A percentile compares a stretch with the other conserved stretches of the same genome.
Evolutionary conservation across 2,113 vertebrate genomes (phyloP).

Genomic region (Nesoenas mayeri): DNA sequence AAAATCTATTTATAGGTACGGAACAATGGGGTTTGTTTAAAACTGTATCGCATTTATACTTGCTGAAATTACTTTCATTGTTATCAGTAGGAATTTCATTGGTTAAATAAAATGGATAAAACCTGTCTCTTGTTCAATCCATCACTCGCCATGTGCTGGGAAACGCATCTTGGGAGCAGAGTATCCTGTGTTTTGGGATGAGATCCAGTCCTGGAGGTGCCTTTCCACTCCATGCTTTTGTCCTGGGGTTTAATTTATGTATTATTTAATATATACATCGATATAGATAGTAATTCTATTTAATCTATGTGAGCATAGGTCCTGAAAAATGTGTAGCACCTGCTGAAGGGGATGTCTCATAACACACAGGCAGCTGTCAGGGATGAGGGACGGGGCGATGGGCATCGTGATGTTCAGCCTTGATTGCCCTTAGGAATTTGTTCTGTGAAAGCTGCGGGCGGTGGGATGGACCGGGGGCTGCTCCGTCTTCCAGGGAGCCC

Average conservation of each 20-base stretch:
- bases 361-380: background rate
- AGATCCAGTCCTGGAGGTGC: background rate
- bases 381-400: background rate
- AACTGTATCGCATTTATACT: conserved; percentile 84
- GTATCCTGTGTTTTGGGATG: background rate
- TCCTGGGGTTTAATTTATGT: background rate
- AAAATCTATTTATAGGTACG: conserved; percentile 86
- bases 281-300: background rate
- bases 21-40: conserved; percentile 85
- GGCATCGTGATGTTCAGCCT: background rate
- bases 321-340: background rate
- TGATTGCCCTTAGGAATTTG: background rate
- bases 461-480: background rate
- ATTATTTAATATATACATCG: background rate
- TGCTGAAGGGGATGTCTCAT: background rate
- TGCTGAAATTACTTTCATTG: conserved; percentile 85
- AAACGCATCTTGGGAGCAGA: background rate
- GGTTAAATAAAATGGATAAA: conserved; percentile 85
- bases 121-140: background rate
- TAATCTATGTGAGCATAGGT: background rate
- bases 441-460: background rate
- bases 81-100: conserved; percentile 84
- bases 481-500: background rate
- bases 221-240: background rate
- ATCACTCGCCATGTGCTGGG: background rate